Evolutionary conservation across 2,888 invertebrate species (phyloP), one percentile per base, ranked within the genome.

Genomic region (Apoda limacodes): DNA sequence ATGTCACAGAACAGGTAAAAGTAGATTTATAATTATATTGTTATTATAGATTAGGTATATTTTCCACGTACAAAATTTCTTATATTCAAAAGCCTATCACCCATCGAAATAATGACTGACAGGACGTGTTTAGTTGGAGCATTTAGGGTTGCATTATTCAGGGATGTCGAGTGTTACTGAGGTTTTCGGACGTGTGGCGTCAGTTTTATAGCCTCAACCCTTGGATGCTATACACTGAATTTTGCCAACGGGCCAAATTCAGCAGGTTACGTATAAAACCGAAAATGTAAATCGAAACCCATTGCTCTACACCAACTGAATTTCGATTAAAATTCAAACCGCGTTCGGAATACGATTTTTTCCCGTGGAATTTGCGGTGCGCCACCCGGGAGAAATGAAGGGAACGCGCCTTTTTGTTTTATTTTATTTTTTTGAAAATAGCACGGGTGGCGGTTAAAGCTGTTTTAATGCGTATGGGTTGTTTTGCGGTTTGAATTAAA

Each of bases 241-340:
- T n/a, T n/a, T n/a, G n/a, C n/a, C n/a, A n/a, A n/a, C n/a, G n/a
- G n/a, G n/a, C n/a, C n/a, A n/a, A n/a, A n/a, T n/a, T n/a, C n/a
- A n/a, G n/a, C n/a, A n/a, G n/a, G n/a, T n/a, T n/a, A n/a, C n/a
- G n/a, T n/a, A n/a, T 55, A 50, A 46, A 46, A 40, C 46, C 48
- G 50, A 49, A 55, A 52, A 63, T 56, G 63, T 66, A 66, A 66
- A 68, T 65, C 59, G 62, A 64, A 71, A 71, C 74, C 60, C 64
- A 64, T 60, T 58, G 48, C 57, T 52, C 53, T 42, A 41, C 50
- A 55, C 56, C 60, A 60, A 54, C 60, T 70, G 71, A 74, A 69
- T 69, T 74, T 76, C 81, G 76, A 82, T 82, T 82, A 81, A 80
- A 80, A 82, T 82, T 81, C 81, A 81, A 76, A 75, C 69, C 74